Evolutionary conservation across 2,113 vertebrate species (phyloP), one percentile per base, ranked within the genome.

Genomic region (Falcunculus frontatus): DNA sequence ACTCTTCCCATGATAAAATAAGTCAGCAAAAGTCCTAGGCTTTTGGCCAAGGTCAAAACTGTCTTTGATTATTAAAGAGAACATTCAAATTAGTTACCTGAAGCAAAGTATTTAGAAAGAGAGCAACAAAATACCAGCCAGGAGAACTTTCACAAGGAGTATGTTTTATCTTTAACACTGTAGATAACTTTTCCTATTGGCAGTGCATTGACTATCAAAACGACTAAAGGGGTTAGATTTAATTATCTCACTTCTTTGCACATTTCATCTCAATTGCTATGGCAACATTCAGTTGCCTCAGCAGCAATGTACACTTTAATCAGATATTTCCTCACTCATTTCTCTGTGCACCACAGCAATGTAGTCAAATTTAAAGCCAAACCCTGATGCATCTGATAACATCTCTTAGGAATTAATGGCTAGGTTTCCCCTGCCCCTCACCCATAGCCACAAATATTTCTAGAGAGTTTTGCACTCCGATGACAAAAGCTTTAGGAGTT

Each of bases 211-310:
- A 97, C 98, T 98, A 98, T 98, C 98, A 98, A 97, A 98, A 98
- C 98, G 98, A 98, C 98, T 98, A 98, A 98, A 98, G 97, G 98
- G 98, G 97, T 97, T 97, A 98, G 97, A 98, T 98, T 99, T 98
- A 99, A 99, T 99, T 98, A 99, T 98, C 98, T 98, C 98, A 98
- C 97, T 98, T 98, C 98, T 98, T 97, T 98, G 97, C 97, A 98
- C 98, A 98, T 98, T 99, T 99, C 98, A 98, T 98, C 98, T 98
- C 97, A 97, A 99, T 98, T 97, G 98, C 98, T 98, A 99, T 99
- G 98, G 98, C 98, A 99, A 99, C 98, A 98, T 98, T 98, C 97
- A 97, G 97, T 98, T 98, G 98, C 97, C 97, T 98, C 96, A 94
- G 97, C 98, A 98, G 98, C 98, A 97, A 97, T 97, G 97, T 97